Base-by-base conservation (phyloP, 2,113 vertebrate genomes). In the Stigmatopora argus region DNA sequence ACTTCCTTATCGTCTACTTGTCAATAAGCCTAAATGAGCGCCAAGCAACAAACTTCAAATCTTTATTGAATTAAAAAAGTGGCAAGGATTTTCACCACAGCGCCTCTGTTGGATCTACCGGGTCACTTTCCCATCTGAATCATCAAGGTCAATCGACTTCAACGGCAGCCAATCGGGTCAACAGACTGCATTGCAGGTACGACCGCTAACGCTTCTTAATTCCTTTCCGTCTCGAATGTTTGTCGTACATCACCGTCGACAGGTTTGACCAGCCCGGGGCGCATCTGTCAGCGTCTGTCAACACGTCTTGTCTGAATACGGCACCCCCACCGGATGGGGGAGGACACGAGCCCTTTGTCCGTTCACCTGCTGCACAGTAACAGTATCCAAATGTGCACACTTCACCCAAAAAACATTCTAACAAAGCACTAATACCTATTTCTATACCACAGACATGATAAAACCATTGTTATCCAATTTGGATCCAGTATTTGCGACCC, bases 211-310 rank as follows among this genome's bases (percentile, higher is more conserved):
- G 9, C 7, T 19, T 19, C 9, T 51, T 51, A 51, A 31, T 51
- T 51, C 48, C n/a, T n/a, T 51, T 8, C 18, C 18, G n/a, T 51
- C n/a, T n/a, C n/a, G 48, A 18, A n/a, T 9, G 48, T 51, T 51
- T 51, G n/a, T 18, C n/a, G 18, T 9, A 8, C n/a, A n/a, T 18
- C 48, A 9, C 49, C 58, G 53, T 70, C 41, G 48, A 75, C 90
- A 90, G 89, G 88, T 90, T 87, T 79, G 86, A 89, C 89, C 38
- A 83, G 77, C 59, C 78, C 81, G 87, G 86, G 80, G 52, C 19
- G n/a, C 64, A 41, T 69, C 63, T 70, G 74, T 78, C 69, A 80
- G 66, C n/a, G 49, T 82, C 81, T 87, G 81, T 90, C 88, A 84
- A 81, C 86, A 80, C 72, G 55, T 52, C 60, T 6, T 31, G 52